phyloP scores from a whole-genome alignment of 2,113 vertebrate species.

The Pomatorhinus ruficollis region DNA sequence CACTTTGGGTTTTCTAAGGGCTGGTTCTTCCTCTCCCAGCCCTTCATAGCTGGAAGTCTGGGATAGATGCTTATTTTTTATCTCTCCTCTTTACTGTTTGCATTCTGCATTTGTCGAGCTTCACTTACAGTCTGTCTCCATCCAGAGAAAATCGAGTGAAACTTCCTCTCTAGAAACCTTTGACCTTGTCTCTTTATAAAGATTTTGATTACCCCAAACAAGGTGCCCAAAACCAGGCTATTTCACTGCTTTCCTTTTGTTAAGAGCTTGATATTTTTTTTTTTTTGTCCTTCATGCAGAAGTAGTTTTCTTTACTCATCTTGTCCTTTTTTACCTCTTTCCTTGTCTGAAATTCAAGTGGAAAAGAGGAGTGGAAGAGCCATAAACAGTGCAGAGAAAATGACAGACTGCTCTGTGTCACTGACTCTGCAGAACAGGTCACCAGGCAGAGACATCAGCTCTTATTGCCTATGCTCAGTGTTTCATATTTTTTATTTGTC shows the following conservation, averaged over 20 bases:
- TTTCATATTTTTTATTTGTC: constrained; percentile 38
- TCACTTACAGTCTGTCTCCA: not conserved
- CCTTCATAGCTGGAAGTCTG: not conserved
- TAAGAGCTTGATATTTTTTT: not conserved
- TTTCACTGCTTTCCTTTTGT: not conserved
- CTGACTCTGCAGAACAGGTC: constrained; percentile 35
- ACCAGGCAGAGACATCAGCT: not conserved
- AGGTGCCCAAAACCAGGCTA: not conserved
- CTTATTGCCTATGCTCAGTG: not conserved
- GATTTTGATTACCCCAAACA: not conserved
- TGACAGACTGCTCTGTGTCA: constrained; percentile 33
- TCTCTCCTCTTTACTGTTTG: not conserved
- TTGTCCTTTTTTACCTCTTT: not conserved
- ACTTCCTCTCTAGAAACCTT: not conserved
- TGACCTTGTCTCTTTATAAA: not conserved
- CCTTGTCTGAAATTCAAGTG: not conserved
- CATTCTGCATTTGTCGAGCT: not conserved
- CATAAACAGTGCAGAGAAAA: constrained; percentile 17
- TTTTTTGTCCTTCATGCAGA: not conserved
- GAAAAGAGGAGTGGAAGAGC: not conserved
- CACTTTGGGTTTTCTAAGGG: not conserved
- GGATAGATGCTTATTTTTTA: not conserved
- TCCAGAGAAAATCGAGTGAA: not conserved
- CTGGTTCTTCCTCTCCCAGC: not conserved
- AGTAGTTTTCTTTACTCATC: not conserved